Conservation (phyloP, 2,797 vertebrate species). For the Melanotaenia boesemani region DNA sequence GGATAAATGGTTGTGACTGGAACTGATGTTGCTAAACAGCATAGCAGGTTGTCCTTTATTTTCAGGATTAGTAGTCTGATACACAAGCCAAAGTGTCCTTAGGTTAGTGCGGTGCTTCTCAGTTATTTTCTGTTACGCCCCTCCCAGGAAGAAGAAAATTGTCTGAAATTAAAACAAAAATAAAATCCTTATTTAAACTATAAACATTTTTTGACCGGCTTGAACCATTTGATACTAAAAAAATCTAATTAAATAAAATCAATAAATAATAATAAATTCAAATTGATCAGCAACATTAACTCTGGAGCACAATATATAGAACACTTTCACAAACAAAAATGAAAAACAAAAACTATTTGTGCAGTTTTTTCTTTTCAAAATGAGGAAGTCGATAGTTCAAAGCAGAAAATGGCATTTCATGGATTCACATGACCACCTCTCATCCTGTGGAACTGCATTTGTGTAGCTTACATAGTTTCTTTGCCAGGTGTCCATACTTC, state of each 20-base stretch:
- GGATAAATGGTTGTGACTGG: background rate
- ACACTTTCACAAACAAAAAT: background rate
- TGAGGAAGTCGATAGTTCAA: background rate
- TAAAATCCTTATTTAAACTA: too few relatives aligned
- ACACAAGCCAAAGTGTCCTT: background rate
- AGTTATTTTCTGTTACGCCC: too few relatives aligned
- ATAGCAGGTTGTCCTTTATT: background rate
- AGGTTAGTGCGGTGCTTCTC: too few relatives aligned
- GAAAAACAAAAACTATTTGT: background rate
- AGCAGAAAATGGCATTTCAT: too few relatives aligned
- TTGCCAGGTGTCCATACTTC: too few relatives aligned
- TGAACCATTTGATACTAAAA: background rate
- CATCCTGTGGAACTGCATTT: too few relatives aligned
- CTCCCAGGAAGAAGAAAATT: too few relatives aligned
- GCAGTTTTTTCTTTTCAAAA: too few relatives aligned
- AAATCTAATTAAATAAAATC: background rate
- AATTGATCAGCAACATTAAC: background rate
- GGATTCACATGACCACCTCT: too few relatives aligned
- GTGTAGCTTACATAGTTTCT: too few relatives aligned
- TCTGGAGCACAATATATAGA: background rate
- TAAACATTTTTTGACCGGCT: too few relatives aligned
- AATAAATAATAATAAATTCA: background rate
- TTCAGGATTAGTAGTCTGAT: background rate
- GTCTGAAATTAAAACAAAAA: too few relatives aligned
- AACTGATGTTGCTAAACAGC: background rate